Base-by-base conservation (phyloP, 53 echinoderm and acorn worm species). In the Antedon mediterranea region DNA sequence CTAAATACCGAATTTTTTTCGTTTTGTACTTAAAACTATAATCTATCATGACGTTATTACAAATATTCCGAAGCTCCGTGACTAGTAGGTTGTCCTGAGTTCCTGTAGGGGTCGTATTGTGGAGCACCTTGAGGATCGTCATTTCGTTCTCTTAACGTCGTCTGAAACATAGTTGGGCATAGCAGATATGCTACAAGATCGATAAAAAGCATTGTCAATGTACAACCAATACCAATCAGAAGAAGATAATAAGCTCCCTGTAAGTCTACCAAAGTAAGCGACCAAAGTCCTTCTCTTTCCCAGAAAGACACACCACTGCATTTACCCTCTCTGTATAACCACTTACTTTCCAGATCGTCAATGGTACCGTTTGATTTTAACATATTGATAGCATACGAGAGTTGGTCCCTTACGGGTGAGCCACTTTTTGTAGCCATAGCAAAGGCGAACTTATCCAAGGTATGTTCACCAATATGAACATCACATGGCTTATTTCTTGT, bases 391-490 rank as follows among this genome's bases (percentile, higher is more conserved):
- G 82, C 89, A 73, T 85, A 89, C 8, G 94, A 89, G 31, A 94
- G 81, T 41, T 94, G 94, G 76, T 94, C 94, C 0, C 94, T 87
- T 6, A 94, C 89, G 20, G 94, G 94, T 3, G 94, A 94, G 33
- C 94, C 94, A 0, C 91, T 91, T 31, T 85, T 87, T 1, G 83
- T 83, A 27, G 91, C 94, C 32, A 94, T 79, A 14, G 94, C 91
- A 26, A 18, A 57, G 20, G 57, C 57, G 23, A 57, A 57, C 23
- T 23, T 57, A 2, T 57, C 57, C 57, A 57, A 18, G 8, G 57
- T 15, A 18, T 57, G 57, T 26, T 57, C 57, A 26, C 9, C 20
- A 26, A 57, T 57, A 23, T 15, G 23, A 3, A 57, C 57, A 57
- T 57, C 57, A 57, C 57, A 57, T 18, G 57, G 57, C 20, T 57